Base-by-base conservation (phyloP, 2,888 invertebrate genomes). In the Ophion obscuratus region DNA sequence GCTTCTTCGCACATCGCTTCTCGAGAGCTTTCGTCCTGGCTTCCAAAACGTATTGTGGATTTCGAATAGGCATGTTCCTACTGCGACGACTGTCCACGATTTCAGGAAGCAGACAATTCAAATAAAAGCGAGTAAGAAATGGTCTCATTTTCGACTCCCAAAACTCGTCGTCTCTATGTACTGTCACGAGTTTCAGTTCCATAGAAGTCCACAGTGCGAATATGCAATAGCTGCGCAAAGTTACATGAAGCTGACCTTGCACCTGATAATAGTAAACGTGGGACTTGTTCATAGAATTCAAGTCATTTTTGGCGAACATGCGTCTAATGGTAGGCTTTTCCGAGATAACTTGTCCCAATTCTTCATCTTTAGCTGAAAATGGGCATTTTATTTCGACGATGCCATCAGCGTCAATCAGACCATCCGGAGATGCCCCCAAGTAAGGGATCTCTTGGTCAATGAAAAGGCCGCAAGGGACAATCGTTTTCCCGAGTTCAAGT, bases 381-480 rank as follows among this genome's bases (percentile, higher is more conserved):
- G 89, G 88, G 64, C 89, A 90, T 81, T 90, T 90, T 2, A 90
- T 83, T 73, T 90, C 89, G 9, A 90, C 84, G 40, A 90, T 87
- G 9, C 86, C 85, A 70, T 89, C 81, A 7, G 71, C 67, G 59
- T 84, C 90, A 44, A 89, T 83, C 2, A 90, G 71, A 47, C 89
- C 88, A 78, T 91, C 90, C 11, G 89, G 89, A 57, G 88, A 87
- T 67, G 89, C 89, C 20, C 88, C 90, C 7, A 90, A 83, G 74
- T 85, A 89, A 17, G 64, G 79, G 7, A 77, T 57, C 24, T 89
- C 84, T 27, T 70, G 53, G 81, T 90, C 91, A 44, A 90, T 88
- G 81, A 90, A 89, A 17, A 91, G 85, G 20, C 91, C 91, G 62
- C 90, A 89, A 2, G 68, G 57, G 5, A 62, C 53, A n/a, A 89